Evolutionary conservation across 2,888 invertebrate species (phyloP).

Genomic region (Agrochola macilenta): DNA sequence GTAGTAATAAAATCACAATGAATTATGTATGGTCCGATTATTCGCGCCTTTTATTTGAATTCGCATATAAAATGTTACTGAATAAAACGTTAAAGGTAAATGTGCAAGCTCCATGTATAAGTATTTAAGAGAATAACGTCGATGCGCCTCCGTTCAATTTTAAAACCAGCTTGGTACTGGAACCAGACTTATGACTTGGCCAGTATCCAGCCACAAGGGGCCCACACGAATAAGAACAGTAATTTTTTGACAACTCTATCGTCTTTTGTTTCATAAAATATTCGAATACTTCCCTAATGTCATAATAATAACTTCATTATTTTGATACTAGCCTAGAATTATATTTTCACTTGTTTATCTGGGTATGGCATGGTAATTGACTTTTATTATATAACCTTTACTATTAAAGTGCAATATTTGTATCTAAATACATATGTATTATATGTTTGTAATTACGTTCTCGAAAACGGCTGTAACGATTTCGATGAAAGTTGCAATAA

Average conservation of each 20-base stretch:
- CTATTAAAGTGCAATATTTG: too few relatives aligned
- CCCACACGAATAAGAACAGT: slow-evolving; percentile 70
- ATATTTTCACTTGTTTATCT: not conserved
- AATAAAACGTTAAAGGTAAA: slow-evolving; percentile 44
- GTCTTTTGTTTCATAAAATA: slow-evolving; percentile 52
- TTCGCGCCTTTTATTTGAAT: slow-evolving; percentile 18
- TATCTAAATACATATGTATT: too few relatives aligned
- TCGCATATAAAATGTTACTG: slow-evolving; percentile 10
- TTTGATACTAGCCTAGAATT: too few relatives aligned
- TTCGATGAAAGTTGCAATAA: too few relatives aligned
- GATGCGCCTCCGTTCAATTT: slow-evolving; percentile 67
- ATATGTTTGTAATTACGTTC: too few relatives aligned
- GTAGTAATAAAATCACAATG: slow-evolving; percentile 34
- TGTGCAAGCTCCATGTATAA: slow-evolving; percentile 13
- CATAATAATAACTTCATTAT: not conserved
- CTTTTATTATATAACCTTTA: too few relatives aligned
- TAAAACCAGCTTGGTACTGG: slow-evolving; percentile 71
- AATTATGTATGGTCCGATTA: slow-evolving; percentile 19
- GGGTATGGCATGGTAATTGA: too few relatives aligned
- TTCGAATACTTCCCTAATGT: not conserved
- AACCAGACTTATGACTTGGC: slow-evolving; percentile 74
- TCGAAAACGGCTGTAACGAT: too few relatives aligned
- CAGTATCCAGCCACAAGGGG: slow-evolving; percentile 67
- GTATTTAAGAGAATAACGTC: slow-evolving; percentile 35
- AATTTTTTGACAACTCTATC: slow-evolving; percentile 70